Evolutionary conservation across 2,113 vertebrate species (phyloP), one percentile per base, ranked within the genome.

Genomic region (Scolopax mira): DNA sequence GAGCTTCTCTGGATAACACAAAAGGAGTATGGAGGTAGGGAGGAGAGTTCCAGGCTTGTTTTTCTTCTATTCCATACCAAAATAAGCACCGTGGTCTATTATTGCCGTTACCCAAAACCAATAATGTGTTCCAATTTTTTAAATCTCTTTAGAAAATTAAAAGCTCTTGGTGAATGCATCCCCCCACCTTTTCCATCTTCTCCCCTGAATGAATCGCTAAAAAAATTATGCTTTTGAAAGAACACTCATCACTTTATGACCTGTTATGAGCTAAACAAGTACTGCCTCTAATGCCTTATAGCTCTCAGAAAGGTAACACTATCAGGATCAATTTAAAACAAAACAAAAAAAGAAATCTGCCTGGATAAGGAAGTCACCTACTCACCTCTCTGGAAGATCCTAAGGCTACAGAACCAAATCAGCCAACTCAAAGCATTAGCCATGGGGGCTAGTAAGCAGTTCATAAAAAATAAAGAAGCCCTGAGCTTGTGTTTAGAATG

Each of bases 311-410:
- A 65, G 46, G 24, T 16, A 79, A 55, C 31, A 33, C 6, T 7
- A 11, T 18, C 73, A 74, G 27, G 33, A 78, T 1, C 3, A 9
- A 30, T 10, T 19, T 14, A 35, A 77, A 23, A 31, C 27, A 39
- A 37, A 28, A 6, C 24, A 57, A 19, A 21, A 21, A n/a, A 18
- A 33, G 13, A 35, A 48, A 10, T 35, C 49, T 78, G 4, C 3
- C 14, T 31, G 11, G 3, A 22, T 10, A 30, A 46, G 31, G 24
- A 88, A 51, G 14, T 49, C 44, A 44, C 18, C 51, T 31, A 58
- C 96, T 89, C 89, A 97, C 97, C 96, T 86, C 74, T 81, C 41
- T 51, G 58, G 55, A 94, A 66, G 52, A 18, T 82, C 64, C 15
- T 55, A 27, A 95, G 46, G 85, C 85, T 90, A 22, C 61, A 96